Percentiles rank a stretch among this genome's conserved stretches.
phyloP scores from a whole-genome alignment of 1,140 invertebrate genomes.

The Carposina sasakii region DNA sequence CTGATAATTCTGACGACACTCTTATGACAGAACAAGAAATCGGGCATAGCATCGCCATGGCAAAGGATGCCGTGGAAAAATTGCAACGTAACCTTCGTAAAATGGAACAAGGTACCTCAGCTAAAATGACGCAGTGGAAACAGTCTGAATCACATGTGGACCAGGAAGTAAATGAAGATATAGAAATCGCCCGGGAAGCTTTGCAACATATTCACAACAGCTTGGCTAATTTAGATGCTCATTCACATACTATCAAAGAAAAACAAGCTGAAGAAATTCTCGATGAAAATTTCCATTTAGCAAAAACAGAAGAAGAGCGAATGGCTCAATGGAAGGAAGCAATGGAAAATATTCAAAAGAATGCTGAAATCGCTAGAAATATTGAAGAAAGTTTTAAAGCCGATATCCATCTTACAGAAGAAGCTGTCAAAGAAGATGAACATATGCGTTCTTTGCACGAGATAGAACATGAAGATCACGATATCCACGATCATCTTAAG shows the following conservation, averaged over 20 bases:
- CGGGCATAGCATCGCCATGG: slow-evolving; percentile 47
- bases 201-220: slow-evolving; percentile 41
- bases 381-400: slow-evolving; percentile 48
- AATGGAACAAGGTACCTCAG: slow-evolving; percentile 31
- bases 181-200: slow-evolving; percentile 42
- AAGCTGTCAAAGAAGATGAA: not conserved
- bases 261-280: slow-evolving; percentile 20
- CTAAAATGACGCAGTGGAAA: slow-evolving; percentile 20
- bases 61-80: slow-evolving; percentile 56
- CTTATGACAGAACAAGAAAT: slow-evolving; percentile 40
- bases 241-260: slow-evolving; percentile 19
- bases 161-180: slow-evolving; percentile 36
- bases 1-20: slow-evolving; percentile 7
- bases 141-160: slow-evolving; percentile 24
- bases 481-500: slow-evolving; percentile 2
- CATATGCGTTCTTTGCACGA: no score
- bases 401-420: slow-evolving; percentile 8
- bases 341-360: slow-evolving; percentile 41
- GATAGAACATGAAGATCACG: not conserved
- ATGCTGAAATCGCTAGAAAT: slow-evolving; percentile 42
- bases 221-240: slow-evolving; percentile 41
- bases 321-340: slow-evolving; percentile 50
- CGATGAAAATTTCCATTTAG: slow-evolving; percentile 15
- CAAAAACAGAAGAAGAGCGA: slow-evolving; percentile 35
- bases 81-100: slow-evolving; percentile 46